These are phyloP conservation scores for Myiozetetes cayanensis DNA, from an alignment of 2,113 vertebrate species.

Conservation along the genomic window DNA sequence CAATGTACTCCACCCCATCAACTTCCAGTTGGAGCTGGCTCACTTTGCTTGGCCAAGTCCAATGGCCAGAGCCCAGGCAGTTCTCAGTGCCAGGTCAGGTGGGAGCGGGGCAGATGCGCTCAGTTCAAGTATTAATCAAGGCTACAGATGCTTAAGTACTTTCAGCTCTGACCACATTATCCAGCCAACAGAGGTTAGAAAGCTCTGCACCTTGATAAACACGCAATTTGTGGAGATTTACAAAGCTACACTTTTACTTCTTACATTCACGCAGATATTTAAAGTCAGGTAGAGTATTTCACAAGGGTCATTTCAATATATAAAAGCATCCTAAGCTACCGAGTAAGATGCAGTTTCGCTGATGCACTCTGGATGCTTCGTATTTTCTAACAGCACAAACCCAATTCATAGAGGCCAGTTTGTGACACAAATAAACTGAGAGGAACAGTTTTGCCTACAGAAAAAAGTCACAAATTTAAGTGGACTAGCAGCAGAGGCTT, in stretches of 20 bases:
- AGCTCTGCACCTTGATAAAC: background rate
- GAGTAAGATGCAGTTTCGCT: background rate
- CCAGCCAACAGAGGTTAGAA: background rate
- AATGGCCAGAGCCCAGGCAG: background rate
- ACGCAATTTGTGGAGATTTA: background rate
- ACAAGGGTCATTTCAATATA: background rate
- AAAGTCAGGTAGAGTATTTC: background rate
- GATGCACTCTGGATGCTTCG: background rate
- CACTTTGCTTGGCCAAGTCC: background rate
- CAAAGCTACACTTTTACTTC: background rate
- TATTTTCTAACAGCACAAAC: background rate
- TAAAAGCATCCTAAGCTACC: background rate
- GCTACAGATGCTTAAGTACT: background rate
- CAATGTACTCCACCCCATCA: slow-evolving; percentile 2
- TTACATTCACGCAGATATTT: background rate
- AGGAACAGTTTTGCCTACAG: background rate
- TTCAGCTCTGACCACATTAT: background rate
- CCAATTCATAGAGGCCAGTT: background rate
- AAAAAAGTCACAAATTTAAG: background rate
- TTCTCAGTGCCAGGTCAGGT: background rate
- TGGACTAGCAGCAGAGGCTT: background rate
- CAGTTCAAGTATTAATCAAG: background rate
- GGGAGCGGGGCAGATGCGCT: background rate
- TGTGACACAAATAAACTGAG: background rate
- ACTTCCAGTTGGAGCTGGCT: background rate